Base-by-base conservation (phyloP, 2,888 invertebrate genomes). In the Leptinotarsa haldemani region DNA sequence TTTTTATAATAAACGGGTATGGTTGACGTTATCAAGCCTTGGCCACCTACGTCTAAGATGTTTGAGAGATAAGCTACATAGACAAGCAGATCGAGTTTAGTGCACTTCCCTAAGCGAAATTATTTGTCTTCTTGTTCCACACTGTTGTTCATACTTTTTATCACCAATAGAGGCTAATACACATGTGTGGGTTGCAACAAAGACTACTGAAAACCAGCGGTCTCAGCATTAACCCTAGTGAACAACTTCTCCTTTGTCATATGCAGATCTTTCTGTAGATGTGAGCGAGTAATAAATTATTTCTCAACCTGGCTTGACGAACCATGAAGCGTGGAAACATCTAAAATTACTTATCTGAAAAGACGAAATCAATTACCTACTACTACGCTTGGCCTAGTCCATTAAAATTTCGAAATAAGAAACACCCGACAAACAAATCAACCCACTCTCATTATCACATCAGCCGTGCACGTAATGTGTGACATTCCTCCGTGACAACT, bases 371-470 rank as follows among this genome's bases (percentile, higher is more conserved):
- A 56, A 13, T 22, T 18, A 25, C 13, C 13, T 3, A 1, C 18
- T 20, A 15, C 56, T 22, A 56, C 22, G 56, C 22, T 56, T 13
- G 56, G 12, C 13, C 20, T 22, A 16, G 18, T 56, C 56, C 56
- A 56, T 56, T 56, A 25, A 20, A 22, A 56, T 56, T 56, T 56
- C 56, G 56, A 56, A 56, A 56, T 22, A 56, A 12, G 22, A 4
- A 22, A 13, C 4, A 56, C 22, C 1, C 20, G 20, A 20, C 20
- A 56, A 56, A 15, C 56, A 56, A 56, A 4, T 56, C 56, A 56
- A 22, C 56, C 56, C 56, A 56, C 56, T 56, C 56, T 56, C 25
- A 56, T 56, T 56, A 56, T 56, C 56, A 56, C 56, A 22, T 22
- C 22, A 22, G 20, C 56, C 56, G 15, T 56, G 56, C 22, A 15